Base-by-base conservation (phyloP, 2,888 invertebrate genomes). In the Microplitis manilae region DNA sequence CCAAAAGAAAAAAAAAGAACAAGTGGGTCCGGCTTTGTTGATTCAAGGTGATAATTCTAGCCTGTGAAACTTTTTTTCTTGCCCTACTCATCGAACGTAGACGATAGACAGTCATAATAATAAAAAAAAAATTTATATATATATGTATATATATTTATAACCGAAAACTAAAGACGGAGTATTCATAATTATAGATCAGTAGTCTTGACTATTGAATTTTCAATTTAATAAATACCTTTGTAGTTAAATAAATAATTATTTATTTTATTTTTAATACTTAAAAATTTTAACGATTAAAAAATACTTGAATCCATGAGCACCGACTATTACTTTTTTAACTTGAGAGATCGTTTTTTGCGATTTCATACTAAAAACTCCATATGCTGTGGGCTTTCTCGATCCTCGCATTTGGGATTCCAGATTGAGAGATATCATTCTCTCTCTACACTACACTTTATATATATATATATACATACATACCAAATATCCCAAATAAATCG, bases 1-100 rank as follows among this genome's bases (percentile, higher is more conserved):
- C 50, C 60, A 30, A 59, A 61, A n/a, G 15, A 50, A 40, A 74
- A 30, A 30, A 67, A 59, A 59, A 69, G 38, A 74, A 75, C 59
- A 68, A 78, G 77, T 72, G 73, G 70, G 65, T 71, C 73, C 40
- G 86, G 86, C 86, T 86, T 86, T 88, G 88, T 88, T 88, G 88
- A 87, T 88, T 88, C 86, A 86, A 88, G 86, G 85, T 86, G 88
- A 87, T 88, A 88, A 88, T 88, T 85, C 85, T 82, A 83, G 84
- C 80, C 88, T 85, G 86, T 83, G 80, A 83, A 69, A 69, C 50
- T 74, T 76, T 76, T 76, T 77, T 61, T 72, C 72, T 81, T 73
- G 64, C 73, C 71, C 72, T 50, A 50, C 50, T 75, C 72, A 64
- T 76, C 67, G 30, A 69, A 41, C 65, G 40, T 39, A 61, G 73